These are phyloP conservation scores for Protomyctophum bolini DNA, from an alignment of 2,113 vertebrate species.

Conservation along the genomic window DNA sequence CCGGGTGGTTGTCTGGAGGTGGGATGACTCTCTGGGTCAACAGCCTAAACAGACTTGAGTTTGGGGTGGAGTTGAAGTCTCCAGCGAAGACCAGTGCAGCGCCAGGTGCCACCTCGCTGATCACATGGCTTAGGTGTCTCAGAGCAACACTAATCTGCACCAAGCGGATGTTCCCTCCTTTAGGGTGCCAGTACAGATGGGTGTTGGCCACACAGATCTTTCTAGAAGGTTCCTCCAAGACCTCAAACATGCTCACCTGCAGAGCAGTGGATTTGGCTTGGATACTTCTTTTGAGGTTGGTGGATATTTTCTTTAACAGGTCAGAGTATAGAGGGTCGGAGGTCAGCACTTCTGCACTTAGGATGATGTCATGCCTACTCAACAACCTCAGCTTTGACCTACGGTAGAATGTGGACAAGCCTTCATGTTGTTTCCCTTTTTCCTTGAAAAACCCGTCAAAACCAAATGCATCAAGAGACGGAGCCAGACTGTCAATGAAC, in stretches of 20 bases:
- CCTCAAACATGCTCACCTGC: constrained; percentile 92
- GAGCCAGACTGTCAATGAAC: constrained; percentile 86
- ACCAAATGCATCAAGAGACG: constrained; percentile 90
- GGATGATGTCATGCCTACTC: constrained; percentile 83
- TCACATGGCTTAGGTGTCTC: constrained; percentile 83
- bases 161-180: constrained; percentile 92
- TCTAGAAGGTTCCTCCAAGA: constrained; percentile 78
- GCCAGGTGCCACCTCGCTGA: constrained; percentile 77
- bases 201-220: constrained; percentile 94
- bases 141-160: constrained; percentile 89
- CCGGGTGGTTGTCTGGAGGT: constrained; percentile 79
- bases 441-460: constrained; percentile 86
- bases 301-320: constrained; percentile 78
- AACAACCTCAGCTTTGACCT: constrained; percentile 84
- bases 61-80: constrained; percentile 92
- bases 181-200: constrained; percentile 96
- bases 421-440: constrained; percentile 93
- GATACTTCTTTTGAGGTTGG: constrained; percentile 81
- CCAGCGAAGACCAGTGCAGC: constrained; percentile 89
- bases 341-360: constrained; percentile 84
- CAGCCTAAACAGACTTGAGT: constrained; percentile 84
- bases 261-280: constrained; percentile 82
- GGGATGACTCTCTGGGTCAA: constrained; percentile 76
- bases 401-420: constrained; percentile 92
- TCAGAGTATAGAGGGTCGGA: constrained; percentile 79